These are phyloP conservation scores for Mercenaria mercenaria DNA, from an alignment of 1,140 invertebrate species.

Conservation along the genomic window DNA sequence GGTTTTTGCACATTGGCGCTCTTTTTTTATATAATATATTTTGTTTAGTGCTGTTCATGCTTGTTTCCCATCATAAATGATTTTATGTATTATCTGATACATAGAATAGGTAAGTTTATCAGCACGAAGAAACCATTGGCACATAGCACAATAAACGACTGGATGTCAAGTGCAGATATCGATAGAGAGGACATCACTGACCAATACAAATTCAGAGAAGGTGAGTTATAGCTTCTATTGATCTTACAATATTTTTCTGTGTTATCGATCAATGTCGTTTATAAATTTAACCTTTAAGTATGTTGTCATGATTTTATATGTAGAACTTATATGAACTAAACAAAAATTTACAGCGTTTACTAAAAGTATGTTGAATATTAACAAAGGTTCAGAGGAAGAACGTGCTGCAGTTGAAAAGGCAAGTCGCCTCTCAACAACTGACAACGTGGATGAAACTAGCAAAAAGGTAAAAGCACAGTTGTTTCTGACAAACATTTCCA, in stretches of 20 bases:
- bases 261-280: no score
- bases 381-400: not conserved
- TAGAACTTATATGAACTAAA: no score
- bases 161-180: conserved; percentile 87
- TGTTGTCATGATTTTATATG: not conserved
- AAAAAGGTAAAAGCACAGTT: no score
- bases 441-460: not conserved
- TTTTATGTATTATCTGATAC: no score
- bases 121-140: conserved; percentile 89
- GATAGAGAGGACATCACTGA: not conserved
- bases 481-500: no score
- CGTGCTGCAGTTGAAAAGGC: not conserved
- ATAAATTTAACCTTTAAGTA: not conserved
- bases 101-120: conserved; percentile 79
- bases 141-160: conserved; percentile 95
- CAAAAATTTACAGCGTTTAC: no score
- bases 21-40: no score
- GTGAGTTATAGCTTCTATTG: not conserved
- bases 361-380: no score
- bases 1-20: no score
- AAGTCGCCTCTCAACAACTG: not conserved
- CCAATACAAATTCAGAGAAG: conserved; percentile 46
- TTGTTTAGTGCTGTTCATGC: no score
- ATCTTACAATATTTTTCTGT: no score
- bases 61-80: no score